phyloP scores from a whole-genome alignment of 2,113 vertebrate genomes.

The Carassius gibelio region DNA sequence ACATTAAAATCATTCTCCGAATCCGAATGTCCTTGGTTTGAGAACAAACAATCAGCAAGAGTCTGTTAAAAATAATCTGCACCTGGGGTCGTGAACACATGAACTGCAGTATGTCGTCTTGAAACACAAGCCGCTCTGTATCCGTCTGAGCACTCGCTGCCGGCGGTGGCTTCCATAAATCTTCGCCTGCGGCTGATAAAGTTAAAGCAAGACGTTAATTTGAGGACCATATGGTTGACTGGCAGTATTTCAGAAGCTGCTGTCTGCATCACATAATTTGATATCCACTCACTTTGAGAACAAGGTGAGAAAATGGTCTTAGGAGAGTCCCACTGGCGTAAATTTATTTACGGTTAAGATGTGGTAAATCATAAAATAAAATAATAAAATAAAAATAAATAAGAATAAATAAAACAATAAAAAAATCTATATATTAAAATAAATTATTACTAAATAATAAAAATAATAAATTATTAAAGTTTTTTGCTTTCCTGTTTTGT shows the following conservation, averaged over 20 bases:
- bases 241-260: slow-evolving; percentile 18
- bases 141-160: slow-evolving; percentile 31
- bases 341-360: too few relatives aligned
- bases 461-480: too few relatives aligned
- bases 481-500: too few relatives aligned
- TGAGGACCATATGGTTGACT: slow-evolving; percentile 32
- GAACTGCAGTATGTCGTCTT: slow-evolving; percentile 17
- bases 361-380: too few relatives aligned
- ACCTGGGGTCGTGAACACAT: slow-evolving; percentile 6
- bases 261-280: slow-evolving; percentile 23
- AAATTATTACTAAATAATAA: not conserved
- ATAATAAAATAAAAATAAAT: too few relatives aligned
- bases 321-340: not conserved
- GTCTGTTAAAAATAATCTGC: slow-evolving; percentile 19
- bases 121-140: slow-evolving; percentile 25
- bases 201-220: slow-evolving; percentile 40
- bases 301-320: slow-evolving; percentile 21
- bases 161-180: slow-evolving; percentile 43
- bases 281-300: slow-evolving; percentile 22
- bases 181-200: slow-evolving; percentile 32
- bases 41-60: slow-evolving; percentile 20
- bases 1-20: not conserved
- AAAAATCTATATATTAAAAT: not conserved
- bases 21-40: not conserved
- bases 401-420: too few relatives aligned